phyloP scores from a whole-genome alignment of 2,888 invertebrate genomes.

The Dicroscelio sp. region DNA sequence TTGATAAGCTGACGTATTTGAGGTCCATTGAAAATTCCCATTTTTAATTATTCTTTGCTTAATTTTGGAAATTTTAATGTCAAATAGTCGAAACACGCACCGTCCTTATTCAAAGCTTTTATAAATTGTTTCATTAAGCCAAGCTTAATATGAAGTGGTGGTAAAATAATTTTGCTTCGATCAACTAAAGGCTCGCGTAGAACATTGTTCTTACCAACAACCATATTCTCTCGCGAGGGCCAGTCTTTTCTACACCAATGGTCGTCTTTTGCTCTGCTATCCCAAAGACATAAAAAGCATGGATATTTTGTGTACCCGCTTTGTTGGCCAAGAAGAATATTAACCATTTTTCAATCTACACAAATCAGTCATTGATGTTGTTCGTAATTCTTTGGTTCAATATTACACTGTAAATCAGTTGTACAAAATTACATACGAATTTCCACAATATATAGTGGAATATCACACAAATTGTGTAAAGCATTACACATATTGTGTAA shows the following conservation, averaged over 20 bases:
- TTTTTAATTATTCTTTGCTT: neutral
- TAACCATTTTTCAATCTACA: slow-evolving; percentile 6
- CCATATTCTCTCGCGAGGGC: neutral
- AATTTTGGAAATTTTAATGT: neutral
- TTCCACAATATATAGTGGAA: no score
- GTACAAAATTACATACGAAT: no score
- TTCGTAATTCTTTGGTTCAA: no score
- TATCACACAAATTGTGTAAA: no score
- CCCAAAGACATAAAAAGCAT: slow-evolving; percentile 10
- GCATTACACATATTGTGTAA: no score
- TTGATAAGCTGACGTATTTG: slow-evolving; percentile 2
- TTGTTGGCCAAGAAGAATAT: neutral
- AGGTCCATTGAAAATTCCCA: slow-evolving; percentile 10
- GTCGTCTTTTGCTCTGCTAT: neutral
- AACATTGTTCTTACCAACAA: slow-evolving; percentile 6
- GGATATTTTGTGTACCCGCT: neutral
- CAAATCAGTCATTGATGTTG: neutral
- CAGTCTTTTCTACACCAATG: slow-evolving; percentile 27
- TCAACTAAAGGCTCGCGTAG: neutral
- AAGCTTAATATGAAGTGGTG: neutral
- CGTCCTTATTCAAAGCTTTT: neutral
- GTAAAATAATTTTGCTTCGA: neutral
- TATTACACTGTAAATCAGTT: no score
- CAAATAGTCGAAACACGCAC: neutral
- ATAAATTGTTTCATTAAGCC: slow-evolving; percentile 2